Evolutionary conservation across 2,797 vertebrate genomes (phyloP), one percentile per base, ranked within the genome.

Genomic region (Australoheros facetus): DNA sequence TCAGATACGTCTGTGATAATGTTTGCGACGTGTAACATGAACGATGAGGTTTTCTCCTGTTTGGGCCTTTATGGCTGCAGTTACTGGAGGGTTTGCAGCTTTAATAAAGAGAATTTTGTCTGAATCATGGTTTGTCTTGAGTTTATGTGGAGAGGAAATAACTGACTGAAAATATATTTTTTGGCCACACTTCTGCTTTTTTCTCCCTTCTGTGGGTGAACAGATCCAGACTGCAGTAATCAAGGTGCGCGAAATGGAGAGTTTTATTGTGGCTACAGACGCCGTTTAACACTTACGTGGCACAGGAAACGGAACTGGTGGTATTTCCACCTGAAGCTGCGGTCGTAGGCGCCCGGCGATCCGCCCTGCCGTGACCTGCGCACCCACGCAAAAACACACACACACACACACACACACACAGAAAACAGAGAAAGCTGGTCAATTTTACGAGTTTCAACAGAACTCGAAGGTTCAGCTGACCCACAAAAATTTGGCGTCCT

Each of bases 281-380:
- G 11, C 17, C 2, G 16, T 48, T 66, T 57, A 56, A 80, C 48
- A 97, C 98, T 97, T 90, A 99, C 98, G 1, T 99, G 98, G 93
- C 98, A 99, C 64, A 99, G 96, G 94, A 99, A 99, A 73, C 98
- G 97, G 91, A 99, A 99, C 95, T 99, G 98, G 93, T 99, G 98
- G 93, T 98, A 99, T 89, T 99, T 99, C 98, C 98, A 99, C 85
- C 97, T 97, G 92, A 99, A 99, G 91, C 98, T 99, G 70, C 98
- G 96, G 92, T 99, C 98, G 0, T 99, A 99, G 0, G 98, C 98
- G 0, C 98, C 97, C 0, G 98, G 98, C 19, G 98, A 98, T 2
- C 97, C 97, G 0, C 97, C 97, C 73, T 97, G 97, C 59, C 98
- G 96, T 1, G 95, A 96, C 90, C 98, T 99, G 60, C 11, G 1